Evolutionary conservation across 2,888 invertebrate genomes (phyloP), one percentile per base, ranked within the genome.

Genomic region (Andrena marginata): DNA sequence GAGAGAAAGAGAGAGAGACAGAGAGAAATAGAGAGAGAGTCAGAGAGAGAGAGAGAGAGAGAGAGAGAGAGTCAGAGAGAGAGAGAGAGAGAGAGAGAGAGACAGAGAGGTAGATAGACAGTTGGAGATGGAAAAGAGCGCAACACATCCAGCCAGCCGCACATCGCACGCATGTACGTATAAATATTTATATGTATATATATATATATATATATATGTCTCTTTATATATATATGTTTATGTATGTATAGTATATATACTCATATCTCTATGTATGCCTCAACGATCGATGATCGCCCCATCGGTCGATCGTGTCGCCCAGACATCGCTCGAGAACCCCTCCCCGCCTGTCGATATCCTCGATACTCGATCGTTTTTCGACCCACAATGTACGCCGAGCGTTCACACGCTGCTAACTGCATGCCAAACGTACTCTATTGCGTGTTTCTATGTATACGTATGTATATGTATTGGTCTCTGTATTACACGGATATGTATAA

Each of bases 351-450:
- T 33, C 77, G 59, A 77, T 59, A 82, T 76, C 72, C 80, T 79
- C 82, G 69, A 60, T 51, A 59, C 35, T 64, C 63, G 56, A 70
- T 78, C 84, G 76, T 85, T 49, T 72, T 67, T 63, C 69, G 63
- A 80, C 71, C 82, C 69, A 54, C 73, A 23, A 59, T 77, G 71
- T 78, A 87, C 77, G 79, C 79, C 72, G 74, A 78, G 85, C 84
- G 85, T 85, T 83, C 86, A 86, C 84, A 88, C 89, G 89, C 87
- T 89, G 89, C 93, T 94, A 94, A 92, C 87, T 91, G 90, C 94
- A 94, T 93, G 93, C 93, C 91, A 94, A 93, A 93, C 93, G 89
- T 89, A 84, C 82, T 87, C 89, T 88, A 84, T 88, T 68, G 77
- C 84, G 77, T 82, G 76, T 77, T 54, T 86, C 80, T 88, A 85